Conservation (phyloP, 1,140 invertebrate species). For the Steinernema khuongi region DNA sequence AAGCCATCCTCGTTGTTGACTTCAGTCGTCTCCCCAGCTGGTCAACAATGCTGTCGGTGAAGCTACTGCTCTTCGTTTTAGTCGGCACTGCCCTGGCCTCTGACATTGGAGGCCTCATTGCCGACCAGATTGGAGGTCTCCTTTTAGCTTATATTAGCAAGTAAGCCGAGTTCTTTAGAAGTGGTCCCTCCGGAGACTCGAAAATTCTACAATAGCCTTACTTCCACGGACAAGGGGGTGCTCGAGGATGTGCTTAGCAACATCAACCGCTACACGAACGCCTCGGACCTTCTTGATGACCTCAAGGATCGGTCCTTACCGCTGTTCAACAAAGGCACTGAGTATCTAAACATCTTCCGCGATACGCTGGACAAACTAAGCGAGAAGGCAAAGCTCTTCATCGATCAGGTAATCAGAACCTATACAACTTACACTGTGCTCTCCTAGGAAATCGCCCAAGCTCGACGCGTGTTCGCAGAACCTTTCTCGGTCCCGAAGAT, state of each 20-base stretch:
- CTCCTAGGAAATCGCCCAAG: not conserved
- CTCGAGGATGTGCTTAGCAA: not conserved
- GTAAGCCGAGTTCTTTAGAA: not conserved
- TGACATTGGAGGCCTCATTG: not conserved
- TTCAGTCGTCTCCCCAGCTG: not conserved
- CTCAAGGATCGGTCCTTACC: not conserved
- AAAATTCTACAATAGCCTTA: slow-evolving; percentile 2
- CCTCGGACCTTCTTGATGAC: not conserved
- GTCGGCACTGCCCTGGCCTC: not conserved
- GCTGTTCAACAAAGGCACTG: not conserved
- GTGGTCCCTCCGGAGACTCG: not conserved
- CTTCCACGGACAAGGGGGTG: not conserved
- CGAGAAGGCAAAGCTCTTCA: not conserved
- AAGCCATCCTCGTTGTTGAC: not conserved
- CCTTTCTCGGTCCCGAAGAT: not conserved
- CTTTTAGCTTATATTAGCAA: not conserved
- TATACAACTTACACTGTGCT: not conserved
- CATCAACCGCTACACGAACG: slow-evolving; percentile 5
- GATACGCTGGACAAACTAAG: not conserved
- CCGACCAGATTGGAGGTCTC: slow-evolving; percentile 7
- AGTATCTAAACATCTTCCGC: not conserved
- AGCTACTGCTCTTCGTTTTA: not conserved
- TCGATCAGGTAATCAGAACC: not conserved
- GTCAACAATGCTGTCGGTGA: not conserved
- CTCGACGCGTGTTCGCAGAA: not conserved